Percentiles rank a stretch among this genome's conserved stretches.
Evolutionary conservation across 2,797 vertebrate genomes (phyloP).

Genomic region (Ataeniobius toweri): DNA sequence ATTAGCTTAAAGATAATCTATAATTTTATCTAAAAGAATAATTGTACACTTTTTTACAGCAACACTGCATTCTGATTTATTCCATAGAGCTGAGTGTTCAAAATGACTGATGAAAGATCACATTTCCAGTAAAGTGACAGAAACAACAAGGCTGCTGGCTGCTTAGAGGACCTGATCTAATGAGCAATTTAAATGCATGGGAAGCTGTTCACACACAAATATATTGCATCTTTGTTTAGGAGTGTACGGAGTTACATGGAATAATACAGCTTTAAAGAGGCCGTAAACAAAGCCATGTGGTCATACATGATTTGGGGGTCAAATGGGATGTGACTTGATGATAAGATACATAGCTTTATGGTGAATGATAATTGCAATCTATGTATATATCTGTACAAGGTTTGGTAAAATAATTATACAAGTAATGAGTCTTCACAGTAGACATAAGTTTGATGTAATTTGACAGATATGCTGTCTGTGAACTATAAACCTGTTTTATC

Average conservation of each 20-base stretch:
- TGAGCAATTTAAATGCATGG: slow-evolving; percentile 82
- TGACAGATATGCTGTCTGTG: neutral
- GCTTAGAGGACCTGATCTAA: slow-evolving; percentile 58
- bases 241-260: slow-evolving; percentile 4
- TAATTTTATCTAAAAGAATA: neutral
- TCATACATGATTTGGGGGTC: neutral
- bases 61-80: slow-evolving; percentile 13
- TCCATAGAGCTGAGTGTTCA: slow-evolving; percentile 8
- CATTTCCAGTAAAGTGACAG: slow-evolving; percentile 41
- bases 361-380: neutral
- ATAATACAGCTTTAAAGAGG: slow-evolving; percentile 4
- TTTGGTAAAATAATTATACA: neutral
- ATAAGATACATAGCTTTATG: neutral
- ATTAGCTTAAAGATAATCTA: neutral
- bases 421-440: neutral
- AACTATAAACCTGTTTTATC: neutral
- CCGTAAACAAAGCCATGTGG: neutral
- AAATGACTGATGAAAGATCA: slow-evolving; percentile 33
- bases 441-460: neutral
- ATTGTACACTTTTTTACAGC: neutral
- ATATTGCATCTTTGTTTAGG: slow-evolving; percentile 3
- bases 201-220: slow-evolving; percentile 44
- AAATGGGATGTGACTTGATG: neutral
- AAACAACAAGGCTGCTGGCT: slow-evolving; percentile 24
- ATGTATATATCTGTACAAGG: neutral